Conservation (phyloP, 2,888 invertebrate genomes). For the Dichetophora obliterata region DNA sequence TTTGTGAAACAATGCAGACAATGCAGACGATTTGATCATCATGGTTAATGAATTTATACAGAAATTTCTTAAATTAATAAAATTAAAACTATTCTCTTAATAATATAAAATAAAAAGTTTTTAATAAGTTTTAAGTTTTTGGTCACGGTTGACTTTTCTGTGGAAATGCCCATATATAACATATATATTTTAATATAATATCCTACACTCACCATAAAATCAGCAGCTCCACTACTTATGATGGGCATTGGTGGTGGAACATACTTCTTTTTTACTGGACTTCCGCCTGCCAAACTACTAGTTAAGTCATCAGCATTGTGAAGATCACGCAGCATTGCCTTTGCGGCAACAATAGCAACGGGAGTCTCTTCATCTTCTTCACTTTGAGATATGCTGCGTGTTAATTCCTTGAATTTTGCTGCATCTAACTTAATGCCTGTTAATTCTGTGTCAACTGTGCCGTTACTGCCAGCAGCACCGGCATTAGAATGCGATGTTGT, state of each 20-base stretch:
- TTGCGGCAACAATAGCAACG: not conserved
- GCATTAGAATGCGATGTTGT: conserved; percentile 26
- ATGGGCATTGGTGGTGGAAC: conserved; percentile 50
- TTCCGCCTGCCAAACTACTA: conserved; percentile 17
- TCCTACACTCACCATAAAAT: conserved; percentile 60
- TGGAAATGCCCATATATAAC: too few relatives aligned
- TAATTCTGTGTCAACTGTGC: conserved; percentile 9
- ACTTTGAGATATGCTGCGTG: conserved; percentile 64
- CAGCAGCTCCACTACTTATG: conserved; percentile 55
- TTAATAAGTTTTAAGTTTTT: too few relatives aligned
- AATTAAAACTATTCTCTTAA: too few relatives aligned
- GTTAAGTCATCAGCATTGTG: conserved; percentile 20
- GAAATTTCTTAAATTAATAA: too few relatives aligned
- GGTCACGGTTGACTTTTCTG: too few relatives aligned
- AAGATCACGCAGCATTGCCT: conserved; percentile 7
- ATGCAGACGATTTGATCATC: too few relatives aligned
- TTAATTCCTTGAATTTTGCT: conserved; percentile 56
- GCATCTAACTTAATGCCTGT: conserved; percentile 43
- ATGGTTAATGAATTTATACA: too few relatives aligned
- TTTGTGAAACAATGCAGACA: too few relatives aligned
- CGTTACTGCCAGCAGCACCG: conserved; percentile 5
- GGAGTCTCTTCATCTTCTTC: conserved; percentile 50
- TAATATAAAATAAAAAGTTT: too few relatives aligned
- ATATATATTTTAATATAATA: not conserved
- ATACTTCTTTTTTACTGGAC: conserved; percentile 61